A percentile compares a stretch with the other conserved stretches of the same genome.
phyloP scores from a whole-genome alignment of 2,888 invertebrate species.

The Ophion costatus region DNA sequence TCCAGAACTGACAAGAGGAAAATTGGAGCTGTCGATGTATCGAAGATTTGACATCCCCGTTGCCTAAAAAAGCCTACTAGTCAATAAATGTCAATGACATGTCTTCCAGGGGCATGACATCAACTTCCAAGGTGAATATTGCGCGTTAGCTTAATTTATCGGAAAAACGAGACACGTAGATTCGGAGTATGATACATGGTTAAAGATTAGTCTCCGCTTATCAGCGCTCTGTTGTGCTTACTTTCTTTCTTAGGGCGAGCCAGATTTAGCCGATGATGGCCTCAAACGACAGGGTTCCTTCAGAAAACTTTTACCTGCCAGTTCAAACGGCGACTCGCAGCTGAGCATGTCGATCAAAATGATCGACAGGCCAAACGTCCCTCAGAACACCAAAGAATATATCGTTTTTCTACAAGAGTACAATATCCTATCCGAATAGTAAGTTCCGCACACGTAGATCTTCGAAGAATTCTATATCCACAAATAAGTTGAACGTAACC shows the following conservation, averaged over 20 bases:
- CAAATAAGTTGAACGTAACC: neutral
- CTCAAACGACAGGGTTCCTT: constrained; percentile 86
- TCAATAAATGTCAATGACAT: constrained; percentile 55
- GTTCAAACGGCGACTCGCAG: constrained; percentile 84
- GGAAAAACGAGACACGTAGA: neutral
- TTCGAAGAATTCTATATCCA: neutral
- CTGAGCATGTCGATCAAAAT: constrained; percentile 87
- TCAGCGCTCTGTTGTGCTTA: neutral
- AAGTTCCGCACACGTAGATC: constrained; percentile 63
- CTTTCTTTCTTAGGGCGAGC: constrained; percentile 72
- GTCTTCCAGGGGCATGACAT: constrained; percentile 56
- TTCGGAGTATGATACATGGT: neutral
- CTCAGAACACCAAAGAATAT: constrained; percentile 87
- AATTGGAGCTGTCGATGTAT: constrained; percentile 41
- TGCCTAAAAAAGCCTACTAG: constrained; percentile 29
- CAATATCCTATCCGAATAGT: constrained; percentile 96
- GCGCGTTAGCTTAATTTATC: neutral
- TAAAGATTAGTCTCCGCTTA: neutral
- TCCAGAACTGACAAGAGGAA: constrained; percentile 48
- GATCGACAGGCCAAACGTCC: constrained; percentile 84
- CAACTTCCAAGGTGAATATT: constrained; percentile 57
- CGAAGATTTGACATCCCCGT: constrained; percentile 21
- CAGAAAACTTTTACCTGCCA: constrained; percentile 85
- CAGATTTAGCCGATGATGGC: constrained; percentile 77
- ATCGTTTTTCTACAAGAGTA: constrained; percentile 94